Base-by-base conservation (phyloP, 2,113 vertebrate species). In the Platichthys stellatus region DNA sequence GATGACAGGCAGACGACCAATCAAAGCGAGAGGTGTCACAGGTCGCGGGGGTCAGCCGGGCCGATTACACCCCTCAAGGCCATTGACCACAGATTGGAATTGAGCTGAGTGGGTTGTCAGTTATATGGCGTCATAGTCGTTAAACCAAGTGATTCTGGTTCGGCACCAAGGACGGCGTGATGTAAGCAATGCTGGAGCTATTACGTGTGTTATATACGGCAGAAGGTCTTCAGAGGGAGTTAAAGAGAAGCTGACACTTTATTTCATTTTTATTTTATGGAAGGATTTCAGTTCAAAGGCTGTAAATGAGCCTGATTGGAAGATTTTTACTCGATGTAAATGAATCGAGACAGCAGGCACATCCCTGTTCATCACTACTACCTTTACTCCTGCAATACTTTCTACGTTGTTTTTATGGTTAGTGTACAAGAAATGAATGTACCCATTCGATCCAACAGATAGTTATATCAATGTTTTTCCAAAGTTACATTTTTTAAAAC, bases 31-130 rank as follows among this genome's bases (percentile, higher is more conserved):
- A 65, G 47, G 84, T 51, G 72, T 69, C 60, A 28, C 17, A 0
- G 84, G 73, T 75, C 51, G 23, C 31, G 28, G 60, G 53, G 84
- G 82, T 87, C 85, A 71, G 8, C 6, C 3, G 8, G 11, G 21
- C 15, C 79, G 79, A 90, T 88, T 69, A 63, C 76, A 72, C 82
- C 78, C 63, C 73, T 82, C 77, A 84, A 88, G 88, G 87, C 78
- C 79, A 38, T 24, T 71, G 88, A 53, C 68, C 23, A 1, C 31
- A 47, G 63, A 49, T 69, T 40, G 66, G 77, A 77, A 78, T 61
- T 59, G 63, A 65, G 68, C 31, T 53, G 59, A 82, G 78, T 63
- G 74, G 40, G 72, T 80, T 84, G 70, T 82, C 78, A 80, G 66
- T 82, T 87, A 78, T 72, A 81, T 78, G 78, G 66, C 56, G 0